Evolutionary conservation across 1,140 invertebrate genomes (phyloP).

Genomic region (Cydia amplana): DNA sequence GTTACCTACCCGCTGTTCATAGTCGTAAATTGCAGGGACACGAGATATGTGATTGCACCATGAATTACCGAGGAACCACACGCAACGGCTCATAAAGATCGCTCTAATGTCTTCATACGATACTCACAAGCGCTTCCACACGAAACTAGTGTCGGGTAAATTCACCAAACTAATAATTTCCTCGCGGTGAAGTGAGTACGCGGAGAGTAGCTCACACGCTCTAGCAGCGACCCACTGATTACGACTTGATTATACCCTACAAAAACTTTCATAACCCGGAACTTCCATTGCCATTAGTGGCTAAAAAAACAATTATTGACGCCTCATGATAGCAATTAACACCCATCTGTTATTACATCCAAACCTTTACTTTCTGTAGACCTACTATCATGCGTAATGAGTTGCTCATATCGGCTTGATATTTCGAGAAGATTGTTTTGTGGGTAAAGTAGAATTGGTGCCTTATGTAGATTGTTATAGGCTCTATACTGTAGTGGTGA

Average conservation of each 20-base stretch:
- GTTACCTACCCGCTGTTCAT: conserved; percentile 45
- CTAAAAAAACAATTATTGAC: conserved; percentile 74
- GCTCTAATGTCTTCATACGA: conserved; percentile 72
- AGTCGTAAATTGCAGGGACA: conserved; percentile 54
- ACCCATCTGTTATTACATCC: conserved; percentile 63
- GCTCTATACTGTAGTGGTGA: conserved; percentile 37
- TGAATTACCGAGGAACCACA: conserved; percentile 58
- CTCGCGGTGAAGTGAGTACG: conserved; percentile 47
- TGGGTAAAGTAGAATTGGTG: conserved; percentile 38
- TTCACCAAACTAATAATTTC: conserved; percentile 67
- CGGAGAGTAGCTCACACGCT: conserved; percentile 63
- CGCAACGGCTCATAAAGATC: conserved; percentile 64
- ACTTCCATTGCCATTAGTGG: conserved; percentile 65
- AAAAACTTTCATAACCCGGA: conserved; percentile 74
- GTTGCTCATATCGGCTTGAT: conserved; percentile 38
- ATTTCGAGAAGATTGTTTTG: conserved; percentile 40
- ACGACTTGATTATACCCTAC: conserved; percentile 70
- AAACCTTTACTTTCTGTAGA: conserved; percentile 59
- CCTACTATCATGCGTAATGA: conserved; percentile 57
- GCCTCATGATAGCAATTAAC: conserved; percentile 71
- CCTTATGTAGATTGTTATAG: conserved; percentile 41
- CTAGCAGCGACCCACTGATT: conserved; percentile 65
- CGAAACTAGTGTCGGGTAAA: conserved; percentile 53
- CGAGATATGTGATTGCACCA: conserved; percentile 55
- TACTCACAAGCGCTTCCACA: conserved; percentile 51